A percentile compares a stretch with the other conserved stretches of the same genome.
Evolutionary conservation across 2,888 invertebrate genomes (phyloP).

Genomic region (Scaptomyza flava): DNA sequence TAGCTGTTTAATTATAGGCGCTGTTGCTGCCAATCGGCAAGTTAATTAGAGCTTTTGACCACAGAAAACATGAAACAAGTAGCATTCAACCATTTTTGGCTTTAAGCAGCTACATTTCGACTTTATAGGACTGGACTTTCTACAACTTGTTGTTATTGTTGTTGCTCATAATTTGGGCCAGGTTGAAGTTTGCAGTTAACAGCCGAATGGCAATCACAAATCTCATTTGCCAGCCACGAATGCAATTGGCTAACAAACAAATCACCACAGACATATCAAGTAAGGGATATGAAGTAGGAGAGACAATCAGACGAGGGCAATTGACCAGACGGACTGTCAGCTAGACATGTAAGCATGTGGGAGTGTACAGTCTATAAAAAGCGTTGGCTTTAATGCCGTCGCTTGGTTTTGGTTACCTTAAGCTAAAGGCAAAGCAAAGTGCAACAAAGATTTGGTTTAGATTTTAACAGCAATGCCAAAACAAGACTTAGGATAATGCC

Average conservation of each 20-base stretch:
- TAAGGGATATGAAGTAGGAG: neutral
- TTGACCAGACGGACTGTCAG: too few relatives aligned
- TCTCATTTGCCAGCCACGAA: slow-evolving; percentile 59
- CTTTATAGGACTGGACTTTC: slow-evolving; percentile 59
- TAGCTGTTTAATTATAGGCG: slow-evolving; percentile 55
- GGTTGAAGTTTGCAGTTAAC: slow-evolving; percentile 28
- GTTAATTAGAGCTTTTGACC: slow-evolving; percentile 64
- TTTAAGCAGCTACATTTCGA: slow-evolving; percentile 50
- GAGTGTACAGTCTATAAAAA: too few relatives aligned
- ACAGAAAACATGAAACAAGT: slow-evolving; percentile 1
- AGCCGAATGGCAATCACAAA: slow-evolving; percentile 36
- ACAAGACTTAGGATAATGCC: too few relatives aligned
- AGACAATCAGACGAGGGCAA: neutral
- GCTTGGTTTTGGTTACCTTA: too few relatives aligned
- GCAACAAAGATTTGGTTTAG: too few relatives aligned
- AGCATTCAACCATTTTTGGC: slow-evolving; percentile 23
- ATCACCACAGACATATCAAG: slow-evolving; percentile 18
- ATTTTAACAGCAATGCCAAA: too few relatives aligned
- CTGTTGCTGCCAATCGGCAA: slow-evolving; percentile 59
- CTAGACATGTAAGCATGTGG: too few relatives aligned
- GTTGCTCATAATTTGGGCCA: slow-evolving; percentile 8
- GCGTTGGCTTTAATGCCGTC: too few relatives aligned
- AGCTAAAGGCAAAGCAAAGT: too few relatives aligned
- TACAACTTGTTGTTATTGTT: neutral
- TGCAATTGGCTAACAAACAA: slow-evolving; percentile 61